Conservation (phyloP, 1,140 invertebrate genomes). For the Matsumurasca onukii region DNA sequence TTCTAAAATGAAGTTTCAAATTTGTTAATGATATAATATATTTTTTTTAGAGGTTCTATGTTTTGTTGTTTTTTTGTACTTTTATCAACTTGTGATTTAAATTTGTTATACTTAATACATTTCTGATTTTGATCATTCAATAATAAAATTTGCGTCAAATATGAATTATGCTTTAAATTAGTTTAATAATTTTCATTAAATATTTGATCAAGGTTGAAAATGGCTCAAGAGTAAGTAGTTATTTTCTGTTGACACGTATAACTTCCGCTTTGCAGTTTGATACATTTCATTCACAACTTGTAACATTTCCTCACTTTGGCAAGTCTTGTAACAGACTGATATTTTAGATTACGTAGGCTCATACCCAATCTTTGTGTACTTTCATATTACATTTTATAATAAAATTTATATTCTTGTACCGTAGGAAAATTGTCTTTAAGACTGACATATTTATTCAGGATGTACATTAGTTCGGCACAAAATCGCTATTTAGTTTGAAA, state of each 20-base stretch:
- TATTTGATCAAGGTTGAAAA: not conserved
- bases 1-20: not conserved
- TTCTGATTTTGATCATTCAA: not conserved
- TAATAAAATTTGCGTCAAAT: not conserved
- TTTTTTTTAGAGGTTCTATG: not conserved
- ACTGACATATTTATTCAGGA: conserved; percentile 18
- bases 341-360: not conserved
- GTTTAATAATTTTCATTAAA: not conserved
- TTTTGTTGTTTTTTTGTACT: not conserved
- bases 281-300: not conserved
- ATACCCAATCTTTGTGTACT: conserved; percentile 5
- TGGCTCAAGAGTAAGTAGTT: not conserved
- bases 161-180: not conserved
- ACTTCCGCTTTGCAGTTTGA: not conserved
- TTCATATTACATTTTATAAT: conserved; percentile 13
- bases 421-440: not conserved
- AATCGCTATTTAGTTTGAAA: no score
- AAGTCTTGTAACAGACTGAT: not conserved
- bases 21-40: not conserved
- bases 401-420: conserved; percentile 28
- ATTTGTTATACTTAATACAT: not conserved
- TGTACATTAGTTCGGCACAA: no score
- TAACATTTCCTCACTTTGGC: not conserved
- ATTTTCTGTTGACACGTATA: not conserved
- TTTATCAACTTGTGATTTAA: no score